A percentile compares a stretch with the other conserved stretches of the same genome.
Conservation (phyloP, 2,888 invertebrate species). For the Danaus chrysippus region DNA sequence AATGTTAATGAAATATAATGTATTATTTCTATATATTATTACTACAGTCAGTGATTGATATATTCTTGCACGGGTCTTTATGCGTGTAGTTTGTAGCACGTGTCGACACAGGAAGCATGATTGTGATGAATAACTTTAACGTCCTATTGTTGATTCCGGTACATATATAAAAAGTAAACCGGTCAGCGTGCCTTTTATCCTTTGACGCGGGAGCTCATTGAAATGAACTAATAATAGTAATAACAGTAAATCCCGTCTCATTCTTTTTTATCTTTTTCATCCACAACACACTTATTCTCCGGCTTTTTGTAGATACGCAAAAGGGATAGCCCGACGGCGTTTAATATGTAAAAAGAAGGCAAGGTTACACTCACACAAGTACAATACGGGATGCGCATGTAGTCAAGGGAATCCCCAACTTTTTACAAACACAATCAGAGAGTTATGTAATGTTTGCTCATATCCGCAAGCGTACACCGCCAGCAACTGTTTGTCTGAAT, state of each 20-base stretch:
- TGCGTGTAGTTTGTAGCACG: slow-evolving; percentile 42
- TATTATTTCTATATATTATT: neutral
- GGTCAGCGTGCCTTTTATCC: slow-evolving; percentile 73
- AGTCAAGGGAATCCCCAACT: slow-evolving; percentile 78
- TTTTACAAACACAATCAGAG: slow-evolving; percentile 80
- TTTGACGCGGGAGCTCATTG: slow-evolving; percentile 66
- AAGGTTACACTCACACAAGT: slow-evolving; percentile 73
- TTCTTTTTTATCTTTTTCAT: slow-evolving; percentile 73
- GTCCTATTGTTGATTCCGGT: slow-evolving; percentile 73
- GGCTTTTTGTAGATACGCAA: slow-evolving; percentile 74
- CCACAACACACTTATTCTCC: slow-evolving; percentile 70
- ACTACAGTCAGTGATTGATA: neutral
- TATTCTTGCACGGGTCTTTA: neutral
- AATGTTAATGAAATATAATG: slow-evolving; percentile 3
- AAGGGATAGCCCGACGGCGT: slow-evolving; percentile 76
- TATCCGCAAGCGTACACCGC: slow-evolving; percentile 66
- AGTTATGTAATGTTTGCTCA: slow-evolving; percentile 78
- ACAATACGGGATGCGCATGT: slow-evolving; percentile 70
- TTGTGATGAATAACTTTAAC: slow-evolving; percentile 69
- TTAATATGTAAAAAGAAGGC: slow-evolving; percentile 78
- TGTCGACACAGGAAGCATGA: slow-evolving; percentile 63
- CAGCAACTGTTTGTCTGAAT: slow-evolving; percentile 71
- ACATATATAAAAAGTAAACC: slow-evolving; percentile 73
- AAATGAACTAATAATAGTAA: slow-evolving; percentile 75
- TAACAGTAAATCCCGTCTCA: slow-evolving; percentile 70